Conservation (phyloP, 2,797 vertebrate genomes). For the Sarcophilus harrisii region DNA sequence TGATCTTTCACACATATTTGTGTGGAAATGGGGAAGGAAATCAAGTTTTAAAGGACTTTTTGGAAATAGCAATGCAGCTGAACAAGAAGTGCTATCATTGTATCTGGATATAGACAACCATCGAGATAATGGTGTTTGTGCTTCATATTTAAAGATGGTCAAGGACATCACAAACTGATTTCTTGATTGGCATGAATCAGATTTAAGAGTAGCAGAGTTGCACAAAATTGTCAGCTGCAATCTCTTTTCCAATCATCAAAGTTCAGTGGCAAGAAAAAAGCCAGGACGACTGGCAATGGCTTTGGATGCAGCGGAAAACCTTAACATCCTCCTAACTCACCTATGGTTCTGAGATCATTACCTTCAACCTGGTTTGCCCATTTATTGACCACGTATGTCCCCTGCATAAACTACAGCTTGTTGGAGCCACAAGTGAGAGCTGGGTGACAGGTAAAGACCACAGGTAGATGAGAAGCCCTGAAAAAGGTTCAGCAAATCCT, state of each 20-base stretch:
- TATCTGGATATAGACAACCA: neutral
- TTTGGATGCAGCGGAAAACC: neutral
- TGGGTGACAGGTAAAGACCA: neutral
- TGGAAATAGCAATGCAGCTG: neutral
- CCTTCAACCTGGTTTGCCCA: neutral
- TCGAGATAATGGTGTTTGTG: neutral
- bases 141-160: neutral
- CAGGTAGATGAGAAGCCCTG: neutral
- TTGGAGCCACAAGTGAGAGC: neutral
- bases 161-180: neutral
- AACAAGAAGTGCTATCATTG: neutral
- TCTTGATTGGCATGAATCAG: neutral
- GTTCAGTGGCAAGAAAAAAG: neutral
- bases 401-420: neutral
- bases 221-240: neutral
- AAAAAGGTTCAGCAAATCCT: neutral
- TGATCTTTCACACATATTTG: neutral
- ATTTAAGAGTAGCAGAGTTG: neutral
- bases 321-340: neutral
- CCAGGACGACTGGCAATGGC: neutral
- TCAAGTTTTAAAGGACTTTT: neutral
- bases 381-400: neutral
- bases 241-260: neutral
- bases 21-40: neutral
- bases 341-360: neutral